phyloP scores from a whole-genome alignment of 2,797 vertebrate genomes.

The Phalloptychus januarius region DNA sequence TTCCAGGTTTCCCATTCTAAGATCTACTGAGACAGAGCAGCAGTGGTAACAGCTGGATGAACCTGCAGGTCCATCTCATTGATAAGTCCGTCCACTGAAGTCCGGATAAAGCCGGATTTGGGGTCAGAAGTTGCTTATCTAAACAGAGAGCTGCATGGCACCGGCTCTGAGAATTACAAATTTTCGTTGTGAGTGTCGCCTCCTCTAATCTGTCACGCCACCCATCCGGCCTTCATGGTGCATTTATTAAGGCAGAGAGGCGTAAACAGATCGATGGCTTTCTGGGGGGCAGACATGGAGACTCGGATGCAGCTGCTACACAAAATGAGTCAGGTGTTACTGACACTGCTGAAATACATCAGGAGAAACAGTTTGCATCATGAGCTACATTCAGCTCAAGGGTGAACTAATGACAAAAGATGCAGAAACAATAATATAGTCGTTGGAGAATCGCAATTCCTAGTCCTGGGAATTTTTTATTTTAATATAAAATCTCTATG shows the following conservation, averaged over 20 bases:
- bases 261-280: constrained; percentile 68
- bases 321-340: background rate
- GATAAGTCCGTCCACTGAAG: constrained; percentile 12
- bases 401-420: background rate
- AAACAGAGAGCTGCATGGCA: constrained; percentile 14
- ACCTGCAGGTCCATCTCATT: constrained; percentile 13
- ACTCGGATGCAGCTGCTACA: background rate
- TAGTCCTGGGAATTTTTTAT: too few species aligned
- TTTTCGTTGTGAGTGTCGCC: constrained; percentile 64
- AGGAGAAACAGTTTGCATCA: background rate
- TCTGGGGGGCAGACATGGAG: constrained; percentile 38
- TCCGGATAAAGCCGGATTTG: constrained; percentile 23
- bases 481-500: too few species aligned
- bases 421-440: background rate
- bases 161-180: constrained; percentile 47
- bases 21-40: too few species aligned
- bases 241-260: constrained; percentile 56
- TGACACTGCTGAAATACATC: background rate
- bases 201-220: constrained; percentile 61
- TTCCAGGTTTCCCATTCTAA: too few species aligned
- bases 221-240: constrained; percentile 46
- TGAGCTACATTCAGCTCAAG: background rate
- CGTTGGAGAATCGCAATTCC: too few species aligned
- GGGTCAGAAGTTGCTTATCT: background rate
- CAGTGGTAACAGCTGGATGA: background rate